These are phyloP conservation scores for Isichthys henryi DNA, from an alignment of 2,113 vertebrate genomes.

Conservation along the genomic window DNA sequence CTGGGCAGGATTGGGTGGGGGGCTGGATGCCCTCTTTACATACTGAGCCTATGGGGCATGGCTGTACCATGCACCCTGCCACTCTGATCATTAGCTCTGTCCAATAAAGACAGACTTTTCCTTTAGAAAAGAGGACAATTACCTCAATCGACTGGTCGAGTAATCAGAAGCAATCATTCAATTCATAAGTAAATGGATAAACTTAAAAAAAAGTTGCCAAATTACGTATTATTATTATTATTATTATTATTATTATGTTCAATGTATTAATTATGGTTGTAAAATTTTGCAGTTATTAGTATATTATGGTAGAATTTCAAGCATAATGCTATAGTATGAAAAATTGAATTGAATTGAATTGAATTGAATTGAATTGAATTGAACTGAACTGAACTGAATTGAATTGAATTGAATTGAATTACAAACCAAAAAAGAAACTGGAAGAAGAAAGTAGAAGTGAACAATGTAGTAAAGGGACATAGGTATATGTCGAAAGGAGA, in stretches of 20 bases:
- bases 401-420: neutral
- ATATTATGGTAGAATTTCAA: neutral
- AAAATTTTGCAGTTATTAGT: neutral
- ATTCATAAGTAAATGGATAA: neutral
- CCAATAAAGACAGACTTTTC: neutral
- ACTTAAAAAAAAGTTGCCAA: neutral
- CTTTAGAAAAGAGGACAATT: neutral
- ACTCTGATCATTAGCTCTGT: neutral
- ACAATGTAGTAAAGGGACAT: neutral
- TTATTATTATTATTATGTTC: neutral
- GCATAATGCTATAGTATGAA: neutral
- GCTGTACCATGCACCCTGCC: neutral
- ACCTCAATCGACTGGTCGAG: neutral
- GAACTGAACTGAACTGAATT: neutral
- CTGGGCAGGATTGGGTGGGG: conserved; percentile 23
- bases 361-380: neutral
- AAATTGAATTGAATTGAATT: neutral
- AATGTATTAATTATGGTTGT: neutral
- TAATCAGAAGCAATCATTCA: neutral
- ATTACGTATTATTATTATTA: neutral
- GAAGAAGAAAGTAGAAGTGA: neutral
- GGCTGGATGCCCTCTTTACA: conserved; percentile 53
- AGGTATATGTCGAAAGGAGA: neutral
- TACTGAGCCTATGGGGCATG: neutral
- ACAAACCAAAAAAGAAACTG: neutral